Evolutionary conservation across 2,113 vertebrate genomes (phyloP).

Genomic region (Neofelis nebulosa): DNA sequence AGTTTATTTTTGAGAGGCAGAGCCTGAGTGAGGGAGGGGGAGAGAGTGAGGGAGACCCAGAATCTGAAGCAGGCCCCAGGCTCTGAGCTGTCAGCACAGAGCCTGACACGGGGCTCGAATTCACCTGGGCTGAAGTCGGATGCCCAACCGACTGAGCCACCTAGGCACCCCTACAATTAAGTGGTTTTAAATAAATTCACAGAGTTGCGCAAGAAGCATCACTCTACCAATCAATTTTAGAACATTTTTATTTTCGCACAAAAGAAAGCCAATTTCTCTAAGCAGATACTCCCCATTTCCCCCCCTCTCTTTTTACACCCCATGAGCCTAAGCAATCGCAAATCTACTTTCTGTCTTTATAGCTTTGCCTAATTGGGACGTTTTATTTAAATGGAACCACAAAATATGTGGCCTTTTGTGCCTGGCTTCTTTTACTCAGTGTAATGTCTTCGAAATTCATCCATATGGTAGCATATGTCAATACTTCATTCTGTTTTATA

Average conservation of each 20-base stretch:
- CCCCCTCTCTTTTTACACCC: neutral
- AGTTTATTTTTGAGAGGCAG: no score
- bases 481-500: neutral
- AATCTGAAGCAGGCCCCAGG: no score
- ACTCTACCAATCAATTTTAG: neutral
- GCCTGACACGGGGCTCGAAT: no score
- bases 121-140: no score
- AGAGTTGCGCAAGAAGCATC: neutral
- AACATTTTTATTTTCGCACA: neutral
- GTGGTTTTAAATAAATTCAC: neutral
- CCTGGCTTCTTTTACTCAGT: neutral
- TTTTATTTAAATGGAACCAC: neutral
- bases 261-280: neutral
- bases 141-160: no score
- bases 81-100: no score
- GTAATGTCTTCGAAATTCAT: neutral
- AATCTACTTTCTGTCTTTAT: neutral
- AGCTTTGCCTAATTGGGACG: neutral
- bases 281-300: neutral
- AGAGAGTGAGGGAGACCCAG: no score
- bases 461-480: neutral
- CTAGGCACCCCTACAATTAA: neutral
- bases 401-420: neutral
- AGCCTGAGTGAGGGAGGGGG: no score
- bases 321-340: neutral